Percentiles rank a stretch among this genome's conserved stretches.
Evolutionary conservation across 2,797 vertebrate genomes (phyloP).

Genomic region (Myotis planiceps): DNA sequence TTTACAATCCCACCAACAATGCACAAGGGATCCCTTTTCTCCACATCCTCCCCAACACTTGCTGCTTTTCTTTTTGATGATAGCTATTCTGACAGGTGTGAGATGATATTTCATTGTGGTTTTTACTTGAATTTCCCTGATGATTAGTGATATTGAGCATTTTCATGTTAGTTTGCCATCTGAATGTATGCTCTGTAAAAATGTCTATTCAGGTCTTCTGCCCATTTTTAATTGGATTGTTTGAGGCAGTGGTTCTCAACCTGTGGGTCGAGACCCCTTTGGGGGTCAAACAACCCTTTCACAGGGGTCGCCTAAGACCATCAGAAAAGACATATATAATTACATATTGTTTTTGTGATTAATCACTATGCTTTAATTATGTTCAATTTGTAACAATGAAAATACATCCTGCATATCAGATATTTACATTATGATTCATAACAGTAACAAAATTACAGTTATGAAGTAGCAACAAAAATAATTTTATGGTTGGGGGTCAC

Average conservation of each 20-base stretch:
- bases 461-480: too few species aligned
- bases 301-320: too few species aligned
- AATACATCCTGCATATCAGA: too few species aligned
- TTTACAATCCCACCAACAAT: background rate
- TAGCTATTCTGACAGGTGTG: background rate
- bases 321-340: too few species aligned
- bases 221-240: background rate
- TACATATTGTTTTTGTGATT: too few species aligned
- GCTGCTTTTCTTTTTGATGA: background rate
- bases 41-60: background rate
- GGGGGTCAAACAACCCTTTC: too few species aligned
- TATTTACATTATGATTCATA: too few species aligned
- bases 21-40: background rate
- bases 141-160: background rate
- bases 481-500: too few species aligned
- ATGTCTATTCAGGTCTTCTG: background rate
- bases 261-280: too few species aligned
- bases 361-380: too few species aligned
- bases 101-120: background rate
- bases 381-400: too few species aligned
- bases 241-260: background rate
- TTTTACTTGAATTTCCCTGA: background rate
- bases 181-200: background rate
- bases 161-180: background rate
- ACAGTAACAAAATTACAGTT: too few species aligned